A percentile compares a stretch with the other conserved stretches of the same genome.
phyloP scores from a whole-genome alignment of 2,888 invertebrate species.

The Cantharis nigra region DNA sequence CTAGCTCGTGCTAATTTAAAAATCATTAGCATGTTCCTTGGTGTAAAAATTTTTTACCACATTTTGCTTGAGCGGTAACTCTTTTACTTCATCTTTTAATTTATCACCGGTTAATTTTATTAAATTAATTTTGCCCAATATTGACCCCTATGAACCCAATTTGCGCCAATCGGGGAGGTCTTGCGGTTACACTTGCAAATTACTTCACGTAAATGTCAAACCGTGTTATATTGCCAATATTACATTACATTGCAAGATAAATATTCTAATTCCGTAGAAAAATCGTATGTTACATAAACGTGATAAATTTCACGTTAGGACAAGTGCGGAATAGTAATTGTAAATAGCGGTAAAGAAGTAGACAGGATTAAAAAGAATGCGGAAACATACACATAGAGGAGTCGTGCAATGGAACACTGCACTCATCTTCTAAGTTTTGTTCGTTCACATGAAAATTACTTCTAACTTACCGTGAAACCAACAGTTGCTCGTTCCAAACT shows the following conservation, averaged over 20 bases:
- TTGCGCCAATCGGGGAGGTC: not conserved
- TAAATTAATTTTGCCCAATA: not conserved
- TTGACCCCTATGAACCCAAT: not conserved
- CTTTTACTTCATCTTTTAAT: not conserved
- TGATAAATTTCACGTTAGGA: slow-evolving; percentile 5
- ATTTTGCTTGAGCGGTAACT: not conserved
- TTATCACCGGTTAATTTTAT: not conserved
- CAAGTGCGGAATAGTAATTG: slow-evolving; percentile 7
- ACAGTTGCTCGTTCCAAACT: slow-evolving; percentile 78
- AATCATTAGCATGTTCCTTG: not conserved
- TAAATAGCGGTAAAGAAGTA: slow-evolving; percentile 9
- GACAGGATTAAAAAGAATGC: slow-evolving; percentile 17
- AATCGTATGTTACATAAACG: slow-evolving; percentile 15
- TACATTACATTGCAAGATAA: not conserved
- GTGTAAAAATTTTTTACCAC: not conserved
- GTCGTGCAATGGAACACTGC: slow-evolving; percentile 11
- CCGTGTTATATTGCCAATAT: not conserved
- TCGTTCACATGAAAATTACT: not conserved
- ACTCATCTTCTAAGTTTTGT: not conserved
- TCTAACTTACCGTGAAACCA: slow-evolving; percentile 78
- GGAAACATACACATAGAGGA: slow-evolving; percentile 10
- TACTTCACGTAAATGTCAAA: not conserved
- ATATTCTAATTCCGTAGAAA: not conserved
- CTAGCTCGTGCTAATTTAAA: slow-evolving; percentile 14
- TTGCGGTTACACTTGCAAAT: not conserved